Evolutionary conservation across 2,797 vertebrate genomes (phyloP), one percentile per base, ranked within the genome.

Genomic region (Sebastes trivittatus): DNA sequence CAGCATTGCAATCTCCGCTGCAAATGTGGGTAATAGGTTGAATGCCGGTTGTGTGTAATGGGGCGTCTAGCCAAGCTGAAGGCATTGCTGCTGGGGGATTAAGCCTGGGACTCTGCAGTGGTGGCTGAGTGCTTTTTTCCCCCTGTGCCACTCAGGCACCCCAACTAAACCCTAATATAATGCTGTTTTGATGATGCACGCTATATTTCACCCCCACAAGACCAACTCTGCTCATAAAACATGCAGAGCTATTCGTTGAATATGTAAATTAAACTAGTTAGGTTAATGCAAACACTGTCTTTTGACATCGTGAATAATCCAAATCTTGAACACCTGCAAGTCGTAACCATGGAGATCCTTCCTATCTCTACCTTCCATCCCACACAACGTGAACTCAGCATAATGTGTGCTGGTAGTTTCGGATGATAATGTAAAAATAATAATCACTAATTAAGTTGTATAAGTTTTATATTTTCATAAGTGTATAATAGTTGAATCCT

Each of bases 11-110:
- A 49, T 49, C 22, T 46, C 29, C 7, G 60, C n/a, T 11, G 42
- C 29, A 62, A 58, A 80, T 78, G 13, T 65, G 36, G 27, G 4
- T 34, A 46, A 66, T 27, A 59, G 54, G 46, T 59, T 67, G 16
- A 49, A 69, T 63, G 54, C 27, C 27, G 25, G 55, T 64, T 34
- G 55, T 25, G 77, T 66, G 52, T 67, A 59, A 81, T 67, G 38
- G 60, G 78, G 54, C 7, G 29, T 36, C 18, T 16, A 29, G 36
- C 36, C 77, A 36, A 61, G 71, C 67, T 61, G 18, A 63, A 71
- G 49, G 56, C 32, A 11, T 36, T 59, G 34, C 77, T 79, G 77
- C 58, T 27, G 30, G 36, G 42, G 73, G 74, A 70, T 80, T 75
- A 80, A 75, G 56, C 29, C 61, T 56, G 13, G 34, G 38, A 60